Evolutionary conservation across 2,113 vertebrate species (phyloP).

Genomic region (Chlorodrepanis virens): DNA sequence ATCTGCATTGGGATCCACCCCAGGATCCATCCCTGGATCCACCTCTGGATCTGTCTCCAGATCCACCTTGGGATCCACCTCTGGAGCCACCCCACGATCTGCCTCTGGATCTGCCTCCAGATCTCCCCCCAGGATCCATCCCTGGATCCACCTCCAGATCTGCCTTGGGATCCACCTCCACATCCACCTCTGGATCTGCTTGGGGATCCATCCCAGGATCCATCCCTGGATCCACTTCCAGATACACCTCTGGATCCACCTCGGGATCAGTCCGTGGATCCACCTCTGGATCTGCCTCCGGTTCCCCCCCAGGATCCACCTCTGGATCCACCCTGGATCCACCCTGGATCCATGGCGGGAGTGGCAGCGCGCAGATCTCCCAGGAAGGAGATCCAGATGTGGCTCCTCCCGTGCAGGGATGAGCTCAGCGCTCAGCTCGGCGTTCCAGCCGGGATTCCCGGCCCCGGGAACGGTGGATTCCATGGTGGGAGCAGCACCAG

Average conservation of each 20-base stretch:
- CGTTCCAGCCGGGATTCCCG: neutral
- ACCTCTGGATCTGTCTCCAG: accelerated
- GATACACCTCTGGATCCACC: too few species aligned
- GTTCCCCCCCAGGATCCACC: too few species aligned
- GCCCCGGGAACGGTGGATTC: too few species aligned
- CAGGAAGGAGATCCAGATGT: neutral
- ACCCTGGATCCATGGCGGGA: neutral
- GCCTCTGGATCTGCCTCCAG: neutral
- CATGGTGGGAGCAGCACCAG: accelerated
- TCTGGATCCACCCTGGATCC: neutral
- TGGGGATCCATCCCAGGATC: accelerated
- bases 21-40: accelerated
- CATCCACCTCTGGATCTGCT: accelerated
- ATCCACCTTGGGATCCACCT: accelerated
- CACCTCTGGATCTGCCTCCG: too few species aligned
- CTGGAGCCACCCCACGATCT: accelerated
- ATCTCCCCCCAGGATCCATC: accelerated
- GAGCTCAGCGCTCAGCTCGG: neutral
- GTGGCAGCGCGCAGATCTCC: neutral
- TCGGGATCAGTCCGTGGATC: neutral
- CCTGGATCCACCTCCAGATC: neutral
- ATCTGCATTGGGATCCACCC: accelerated
- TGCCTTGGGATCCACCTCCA: accelerated
- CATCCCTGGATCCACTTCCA: too few species aligned
- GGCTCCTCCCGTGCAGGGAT: accelerated